Evolutionary conservation across 2,797 vertebrate species (phyloP).

Genomic region (Avahi laniger): DNA sequence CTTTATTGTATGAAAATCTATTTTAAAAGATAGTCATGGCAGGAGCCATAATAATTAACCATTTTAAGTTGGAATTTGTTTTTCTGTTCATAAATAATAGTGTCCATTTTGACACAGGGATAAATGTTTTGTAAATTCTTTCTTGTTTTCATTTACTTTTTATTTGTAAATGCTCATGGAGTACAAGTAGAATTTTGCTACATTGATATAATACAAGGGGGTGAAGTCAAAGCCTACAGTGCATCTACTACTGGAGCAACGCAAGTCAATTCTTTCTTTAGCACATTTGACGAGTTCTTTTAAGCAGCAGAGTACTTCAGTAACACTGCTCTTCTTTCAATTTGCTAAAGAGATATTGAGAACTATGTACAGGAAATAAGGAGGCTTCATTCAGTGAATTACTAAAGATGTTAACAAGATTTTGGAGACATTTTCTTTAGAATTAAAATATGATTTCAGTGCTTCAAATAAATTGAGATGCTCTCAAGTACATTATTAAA

Average conservation of each 20-base stretch:
- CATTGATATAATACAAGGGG: neutral
- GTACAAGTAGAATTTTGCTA: neutral
- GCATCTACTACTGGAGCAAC: neutral
- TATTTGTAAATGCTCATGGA: neutral
- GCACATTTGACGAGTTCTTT: neutral
- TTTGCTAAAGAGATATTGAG: slow-evolving; percentile 1
- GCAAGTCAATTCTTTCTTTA: neutral
- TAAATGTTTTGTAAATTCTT: neutral
- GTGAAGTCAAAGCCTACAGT: neutral
- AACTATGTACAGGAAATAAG: neutral
- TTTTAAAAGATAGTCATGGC: neutral
- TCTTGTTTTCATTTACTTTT: neutral
- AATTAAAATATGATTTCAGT: slow-evolving; percentile 34
- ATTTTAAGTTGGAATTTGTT: neutral
- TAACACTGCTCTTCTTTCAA: neutral
- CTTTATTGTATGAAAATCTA: neutral
- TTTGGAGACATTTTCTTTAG: neutral
- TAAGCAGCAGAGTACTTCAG: neutral
- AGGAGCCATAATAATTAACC: neutral
- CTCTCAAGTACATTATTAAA: neutral
- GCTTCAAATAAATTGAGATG: neutral
- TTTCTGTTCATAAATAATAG: neutral
- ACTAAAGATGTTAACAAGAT: slow-evolving; percentile 17
- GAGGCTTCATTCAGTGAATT: neutral
- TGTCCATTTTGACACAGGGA: neutral